These are phyloP conservation scores for Typhlomys cinereus DNA, from an alignment of 2,113 vertebrate species.

Conservation along the genomic window DNA sequence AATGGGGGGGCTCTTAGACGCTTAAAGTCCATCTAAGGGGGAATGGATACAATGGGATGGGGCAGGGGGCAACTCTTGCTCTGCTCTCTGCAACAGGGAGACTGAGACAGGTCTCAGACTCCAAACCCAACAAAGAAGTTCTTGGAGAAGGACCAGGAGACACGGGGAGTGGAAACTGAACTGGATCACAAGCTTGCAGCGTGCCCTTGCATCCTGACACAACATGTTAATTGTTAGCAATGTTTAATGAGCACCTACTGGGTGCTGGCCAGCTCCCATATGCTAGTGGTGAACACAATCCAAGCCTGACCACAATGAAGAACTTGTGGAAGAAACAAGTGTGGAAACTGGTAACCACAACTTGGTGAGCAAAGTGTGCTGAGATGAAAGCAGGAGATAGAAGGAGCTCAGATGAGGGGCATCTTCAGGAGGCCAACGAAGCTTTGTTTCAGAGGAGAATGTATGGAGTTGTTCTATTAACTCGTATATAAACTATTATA, in stretches of 20 bases:
- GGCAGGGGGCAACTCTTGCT: background rate
- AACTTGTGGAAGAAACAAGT: background rate
- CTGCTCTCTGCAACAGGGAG: background rate
- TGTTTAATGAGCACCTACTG: background rate
- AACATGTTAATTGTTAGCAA: background rate
- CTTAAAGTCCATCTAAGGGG: background rate
- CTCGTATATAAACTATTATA: background rate
- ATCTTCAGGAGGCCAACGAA: no score
- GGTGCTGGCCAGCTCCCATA: background rate
- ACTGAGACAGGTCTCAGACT: background rate
- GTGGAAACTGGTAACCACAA: background rate
- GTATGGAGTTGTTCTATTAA: background rate
- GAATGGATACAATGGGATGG: background rate
- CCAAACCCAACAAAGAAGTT: background rate
- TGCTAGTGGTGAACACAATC: background rate
- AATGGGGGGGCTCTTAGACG: background rate
- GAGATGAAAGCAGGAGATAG: rapidly evolving
- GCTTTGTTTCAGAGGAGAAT: background rate
- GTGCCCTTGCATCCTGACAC: background rate
- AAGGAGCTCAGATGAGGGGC: background rate
- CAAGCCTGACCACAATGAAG: background rate
- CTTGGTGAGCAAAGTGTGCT: rapidly evolving
- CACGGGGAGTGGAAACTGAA: background rate
- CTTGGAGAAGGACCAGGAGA: background rate
- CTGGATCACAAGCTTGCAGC: background rate